These are phyloP conservation scores for Drosophila willistoni DNA, from an alignment of 1,140 invertebrate species.

Conservation along the genomic window DNA sequence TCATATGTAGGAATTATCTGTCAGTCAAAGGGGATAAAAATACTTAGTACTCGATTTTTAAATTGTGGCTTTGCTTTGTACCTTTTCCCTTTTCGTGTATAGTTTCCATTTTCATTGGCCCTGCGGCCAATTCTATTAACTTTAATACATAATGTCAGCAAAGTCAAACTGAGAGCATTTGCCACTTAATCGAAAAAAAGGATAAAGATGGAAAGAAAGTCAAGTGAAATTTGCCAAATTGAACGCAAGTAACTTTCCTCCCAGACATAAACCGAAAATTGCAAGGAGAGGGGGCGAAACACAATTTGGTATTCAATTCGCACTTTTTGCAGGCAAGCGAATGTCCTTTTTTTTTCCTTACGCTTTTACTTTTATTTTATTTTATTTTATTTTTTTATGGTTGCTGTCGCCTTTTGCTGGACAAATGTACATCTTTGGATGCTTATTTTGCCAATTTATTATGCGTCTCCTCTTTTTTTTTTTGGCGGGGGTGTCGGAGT, in stretches of 20 bases:
- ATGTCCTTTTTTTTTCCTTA: conserved; percentile 61
- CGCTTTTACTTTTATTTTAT: background rate
- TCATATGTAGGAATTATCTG: background rate
- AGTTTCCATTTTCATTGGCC: background rate
- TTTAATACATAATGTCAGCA: conserved; percentile 28
- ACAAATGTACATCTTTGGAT: background rate
- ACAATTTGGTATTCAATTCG: conserved; percentile 53
- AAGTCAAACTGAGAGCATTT: conserved; percentile 57
- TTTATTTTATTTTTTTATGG: conserved; percentile 4
- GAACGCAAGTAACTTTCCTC: conserved; percentile 60
- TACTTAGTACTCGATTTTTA: too few species aligned
- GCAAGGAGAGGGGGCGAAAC: conserved; percentile 44
- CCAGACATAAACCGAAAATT: conserved; percentile 68
- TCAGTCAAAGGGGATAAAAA: too few species aligned
- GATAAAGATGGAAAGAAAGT: conserved; percentile 1
- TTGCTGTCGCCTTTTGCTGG: conserved; percentile 9
- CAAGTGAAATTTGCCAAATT: conserved; percentile 62
- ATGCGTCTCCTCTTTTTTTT: conserved; percentile 51
- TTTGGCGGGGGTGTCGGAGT: conserved; percentile 25
- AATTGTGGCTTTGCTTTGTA: too few species aligned
- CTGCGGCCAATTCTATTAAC: background rate
- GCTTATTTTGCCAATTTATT: conserved; percentile 52
- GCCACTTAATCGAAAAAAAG: conserved; percentile 67
- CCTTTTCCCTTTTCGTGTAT: background rate
- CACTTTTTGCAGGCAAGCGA: conserved; percentile 36